These are phyloP conservation scores for Micromussa lordhowensis DNA, from an alignment of 92 coral and sea anemone species.

Conservation along the genomic window DNA sequence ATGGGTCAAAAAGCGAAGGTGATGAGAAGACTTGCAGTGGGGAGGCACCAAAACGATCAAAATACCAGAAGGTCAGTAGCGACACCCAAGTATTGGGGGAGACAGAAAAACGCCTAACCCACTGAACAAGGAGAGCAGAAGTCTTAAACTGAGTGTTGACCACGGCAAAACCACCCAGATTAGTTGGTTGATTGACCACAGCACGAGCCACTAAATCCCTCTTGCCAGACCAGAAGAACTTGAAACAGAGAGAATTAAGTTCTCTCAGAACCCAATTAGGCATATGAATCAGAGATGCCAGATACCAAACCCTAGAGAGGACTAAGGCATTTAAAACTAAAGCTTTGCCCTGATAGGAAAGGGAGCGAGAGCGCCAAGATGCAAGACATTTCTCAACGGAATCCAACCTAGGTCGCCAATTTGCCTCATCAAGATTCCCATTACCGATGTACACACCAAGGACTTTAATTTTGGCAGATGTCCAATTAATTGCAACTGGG, in stretches of 20 bases:
- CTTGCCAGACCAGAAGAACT: background rate
- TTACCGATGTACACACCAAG: constrained; percentile 42
- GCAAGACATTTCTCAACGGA: background rate
- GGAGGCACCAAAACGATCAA: background rate
- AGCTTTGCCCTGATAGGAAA: constrained; percentile 42
- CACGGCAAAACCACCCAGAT: background rate
- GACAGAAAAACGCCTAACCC: background rate
- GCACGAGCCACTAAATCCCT: background rate
- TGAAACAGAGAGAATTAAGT: background rate
- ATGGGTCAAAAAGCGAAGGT: background rate
- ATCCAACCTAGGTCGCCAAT: constrained; percentile 27
- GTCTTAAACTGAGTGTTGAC: background rate
- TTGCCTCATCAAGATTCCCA: background rate
- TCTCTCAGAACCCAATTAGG: background rate
- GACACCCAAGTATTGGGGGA: constrained; percentile 5
- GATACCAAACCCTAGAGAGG: constrained; percentile 50
- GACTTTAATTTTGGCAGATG: background rate
- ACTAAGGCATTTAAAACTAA: constrained; percentile 39
- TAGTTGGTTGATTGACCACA: background rate
- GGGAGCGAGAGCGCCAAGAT: constrained; percentile 37
- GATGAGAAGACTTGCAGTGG: background rate
- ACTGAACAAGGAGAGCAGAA: background rate
- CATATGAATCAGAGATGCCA: background rate
- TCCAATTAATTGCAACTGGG: constrained; percentile 6
- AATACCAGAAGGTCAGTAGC: background rate